Evolutionary conservation across 2,888 invertebrate genomes (phyloP), one percentile per base, ranked within the genome.

Genomic region (Griposia aprilina): DNA sequence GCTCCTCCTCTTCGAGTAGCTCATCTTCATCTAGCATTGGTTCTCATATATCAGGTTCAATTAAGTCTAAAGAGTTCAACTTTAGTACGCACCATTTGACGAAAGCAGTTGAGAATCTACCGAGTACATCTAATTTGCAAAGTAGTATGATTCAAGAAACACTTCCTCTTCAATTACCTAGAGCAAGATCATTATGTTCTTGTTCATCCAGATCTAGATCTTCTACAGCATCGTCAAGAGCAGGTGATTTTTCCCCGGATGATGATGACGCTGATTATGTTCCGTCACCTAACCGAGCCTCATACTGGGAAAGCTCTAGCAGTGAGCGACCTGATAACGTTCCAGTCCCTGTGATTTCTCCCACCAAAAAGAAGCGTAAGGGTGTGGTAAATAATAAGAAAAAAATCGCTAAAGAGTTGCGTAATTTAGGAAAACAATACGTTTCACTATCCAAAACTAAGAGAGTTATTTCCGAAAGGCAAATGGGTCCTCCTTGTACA

Each of bases 191-290:
- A 59, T 59, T 59, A 59, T 30, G 59, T 59, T 59, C 59, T 59
- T 59, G 59, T 59, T 59, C 59, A 59, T 59, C 59, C 15, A 26
- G 26, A 59, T 59, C 59, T 13, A 59, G n/a, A 26, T 59, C 59
- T 15, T 59, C 26, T 59, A 59, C 15, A 59, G 26, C 59, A 26
- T 59, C 59, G 59, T 59, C 59, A 30, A 59, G 26, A 59, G 59
- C 59, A 59, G 26, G 59, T 59, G 59, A 59, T 59, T 59, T 59
- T 59, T 30, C 59, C 59, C 26, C 59, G 23, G 59, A 59, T 30
- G 59, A 59, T 30, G 59, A 59, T 59, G 59, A 59, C 59, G 59
- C 59, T 59, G 59, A 59, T 59, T 59, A 59, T 59, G 59, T 59
- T 26, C 20, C 20, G 6, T 20, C 52, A 20, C 20, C 17, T 52